Evolutionary conservation across 2,113 vertebrate species (phyloP).

Genomic region (Bucco capensis): DNA sequence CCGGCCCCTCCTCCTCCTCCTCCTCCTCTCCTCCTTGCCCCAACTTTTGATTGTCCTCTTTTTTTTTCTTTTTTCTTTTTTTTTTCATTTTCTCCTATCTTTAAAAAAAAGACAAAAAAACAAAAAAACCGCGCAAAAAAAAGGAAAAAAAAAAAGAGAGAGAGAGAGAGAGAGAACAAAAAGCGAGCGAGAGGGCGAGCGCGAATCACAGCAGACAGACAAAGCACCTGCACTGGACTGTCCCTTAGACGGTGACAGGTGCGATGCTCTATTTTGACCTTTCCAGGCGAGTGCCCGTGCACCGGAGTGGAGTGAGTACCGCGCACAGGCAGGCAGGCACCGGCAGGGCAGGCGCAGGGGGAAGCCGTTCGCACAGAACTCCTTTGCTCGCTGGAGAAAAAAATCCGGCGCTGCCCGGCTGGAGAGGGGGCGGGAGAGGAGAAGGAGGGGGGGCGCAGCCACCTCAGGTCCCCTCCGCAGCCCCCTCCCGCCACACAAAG

Average conservation of each 20-base stretch:
- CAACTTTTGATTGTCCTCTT: slow-evolving; percentile 69
- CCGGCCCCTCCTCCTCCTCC: slow-evolving; percentile 41
- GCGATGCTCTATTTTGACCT: slow-evolving; percentile 83
- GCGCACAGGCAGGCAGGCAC: slow-evolving; percentile 26
- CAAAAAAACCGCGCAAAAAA: slow-evolving; percentile 25
- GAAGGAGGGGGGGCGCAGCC: neutral
- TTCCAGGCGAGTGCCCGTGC: slow-evolving; percentile 80
- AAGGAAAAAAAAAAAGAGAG: slow-evolving; percentile 17
- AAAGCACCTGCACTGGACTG: slow-evolving; percentile 83
- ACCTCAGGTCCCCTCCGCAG: slow-evolving; percentile 14
- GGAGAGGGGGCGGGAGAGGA: neutral
- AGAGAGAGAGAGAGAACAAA: neutral
- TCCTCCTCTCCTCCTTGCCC: slow-evolving; percentile 49
- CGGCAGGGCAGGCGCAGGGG: neutral
- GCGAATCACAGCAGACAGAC: slow-evolving; percentile 55
- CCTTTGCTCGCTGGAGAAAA: slow-evolving; percentile 39
- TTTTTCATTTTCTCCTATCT: slow-evolving; percentile 42
- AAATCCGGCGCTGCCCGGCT: neutral
- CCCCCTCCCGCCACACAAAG: slow-evolving; percentile 63
- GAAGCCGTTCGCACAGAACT: neutral
- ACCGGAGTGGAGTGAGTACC: slow-evolving; percentile 72
- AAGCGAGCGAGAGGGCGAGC: slow-evolving; percentile 54
- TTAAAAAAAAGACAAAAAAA: slow-evolving; percentile 24
- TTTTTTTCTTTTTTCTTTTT: slow-evolving; percentile 55
- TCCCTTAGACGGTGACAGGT: slow-evolving; percentile 82